These are phyloP conservation scores for Muscicapa striata DNA, from an alignment of 2,797 vertebrate genomes.

Conservation along the genomic window DNA sequence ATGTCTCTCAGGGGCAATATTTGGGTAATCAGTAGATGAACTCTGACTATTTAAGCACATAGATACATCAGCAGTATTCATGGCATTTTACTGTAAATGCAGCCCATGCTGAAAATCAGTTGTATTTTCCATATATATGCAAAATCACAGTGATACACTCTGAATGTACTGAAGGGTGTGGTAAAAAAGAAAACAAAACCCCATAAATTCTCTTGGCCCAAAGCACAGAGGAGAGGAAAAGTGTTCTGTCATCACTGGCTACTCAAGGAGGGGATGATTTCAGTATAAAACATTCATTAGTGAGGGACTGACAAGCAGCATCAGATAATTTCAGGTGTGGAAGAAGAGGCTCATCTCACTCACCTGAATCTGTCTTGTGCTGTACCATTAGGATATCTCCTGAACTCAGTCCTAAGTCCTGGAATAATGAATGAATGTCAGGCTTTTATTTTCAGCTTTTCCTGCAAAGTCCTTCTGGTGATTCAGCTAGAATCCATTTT, in stretches of 20 bases:
- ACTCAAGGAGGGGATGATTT: neutral
- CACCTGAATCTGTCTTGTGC: neutral
- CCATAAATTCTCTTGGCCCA: neutral
- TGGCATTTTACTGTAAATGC: neutral
- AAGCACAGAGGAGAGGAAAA: neutral
- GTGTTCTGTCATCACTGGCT: neutral
- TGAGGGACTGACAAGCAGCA: neutral
- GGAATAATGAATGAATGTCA: neutral
- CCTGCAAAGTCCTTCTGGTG: neutral
- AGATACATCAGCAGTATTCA: neutral
- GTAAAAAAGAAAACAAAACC: neutral
- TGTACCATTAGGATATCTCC: neutral
- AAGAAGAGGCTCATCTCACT: neutral
- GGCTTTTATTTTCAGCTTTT: neutral
- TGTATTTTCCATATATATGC: neutral
- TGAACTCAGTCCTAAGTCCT: neutral
- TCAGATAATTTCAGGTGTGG: neutral
- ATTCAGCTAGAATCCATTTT: neutral
- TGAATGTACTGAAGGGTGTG: neutral
- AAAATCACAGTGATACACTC: neutral
- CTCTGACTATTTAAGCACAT: neutral
- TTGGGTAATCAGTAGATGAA: neutral
- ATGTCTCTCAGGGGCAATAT: slow-evolving; percentile 19
- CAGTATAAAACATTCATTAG: neutral
- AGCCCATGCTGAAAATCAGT: neutral